Conservation (phyloP, 2,888 invertebrate genomes). For the Adela reaumurella region DNA sequence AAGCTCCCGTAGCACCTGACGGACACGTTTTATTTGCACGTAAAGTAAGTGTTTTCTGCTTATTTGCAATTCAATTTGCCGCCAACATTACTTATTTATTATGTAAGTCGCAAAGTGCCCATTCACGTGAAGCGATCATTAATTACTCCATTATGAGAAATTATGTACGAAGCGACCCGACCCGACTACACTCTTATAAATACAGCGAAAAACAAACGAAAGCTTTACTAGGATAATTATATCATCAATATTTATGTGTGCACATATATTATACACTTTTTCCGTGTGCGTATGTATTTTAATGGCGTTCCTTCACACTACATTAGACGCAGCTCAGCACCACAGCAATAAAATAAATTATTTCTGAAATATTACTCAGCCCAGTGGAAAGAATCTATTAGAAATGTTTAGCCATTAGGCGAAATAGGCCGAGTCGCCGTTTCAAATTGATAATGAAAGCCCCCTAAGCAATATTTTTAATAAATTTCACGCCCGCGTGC, state of each 20-base stretch:
- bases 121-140: not conserved
- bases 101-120: not conserved
- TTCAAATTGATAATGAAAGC: slow-evolving; percentile 48
- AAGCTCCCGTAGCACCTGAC: too few relatives aligned
- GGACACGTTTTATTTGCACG: not conserved
- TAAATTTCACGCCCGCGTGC: slow-evolving; percentile 42
- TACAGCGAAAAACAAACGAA: too few relatives aligned
- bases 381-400: not conserved
- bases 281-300: too few relatives aligned
- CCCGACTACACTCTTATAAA: too few relatives aligned
- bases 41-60: not conserved
- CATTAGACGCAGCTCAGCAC: too few relatives aligned
- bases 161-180: too few relatives aligned
- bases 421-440: slow-evolving; percentile 18
- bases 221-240: too few relatives aligned
- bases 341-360: not conserved
- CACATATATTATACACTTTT: too few relatives aligned
- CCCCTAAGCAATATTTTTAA: slow-evolving; percentile 31
- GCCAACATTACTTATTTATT: not conserved
- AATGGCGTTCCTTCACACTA: too few relatives aligned
- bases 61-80: not conserved
- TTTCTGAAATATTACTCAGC: not conserved
- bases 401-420: not conserved
- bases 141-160: too few relatives aligned
- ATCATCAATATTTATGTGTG: too few relatives aligned